phyloP scores from a whole-genome alignment of 2,113 vertebrate species.

The Lanius collurio region DNA sequence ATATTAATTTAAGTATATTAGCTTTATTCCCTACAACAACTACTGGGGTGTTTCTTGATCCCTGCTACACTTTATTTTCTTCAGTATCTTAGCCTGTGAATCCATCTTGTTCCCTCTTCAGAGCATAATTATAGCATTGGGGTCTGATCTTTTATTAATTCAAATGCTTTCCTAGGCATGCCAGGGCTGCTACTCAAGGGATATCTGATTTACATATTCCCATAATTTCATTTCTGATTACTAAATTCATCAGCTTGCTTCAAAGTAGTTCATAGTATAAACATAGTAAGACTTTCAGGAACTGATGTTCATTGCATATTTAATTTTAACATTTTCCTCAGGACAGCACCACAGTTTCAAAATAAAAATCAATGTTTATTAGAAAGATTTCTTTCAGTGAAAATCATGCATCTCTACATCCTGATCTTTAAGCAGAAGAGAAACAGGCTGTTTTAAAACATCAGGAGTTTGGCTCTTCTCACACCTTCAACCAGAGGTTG shows the following conservation, averaged over 20 bases:
- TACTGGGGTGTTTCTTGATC: neutral
- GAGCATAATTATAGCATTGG: neutral
- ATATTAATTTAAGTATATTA: neutral
- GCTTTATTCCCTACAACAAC: neutral
- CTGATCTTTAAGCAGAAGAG: neutral
- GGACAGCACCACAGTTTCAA: neutral
- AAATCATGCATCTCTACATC: neutral
- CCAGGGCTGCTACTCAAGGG: conserved; percentile 34
- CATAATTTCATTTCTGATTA: conserved; percentile 58
- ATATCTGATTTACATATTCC: conserved; percentile 41
- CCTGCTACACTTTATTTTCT: neutral
- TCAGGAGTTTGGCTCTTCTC: neutral
- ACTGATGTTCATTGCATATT: conserved; percentile 24
- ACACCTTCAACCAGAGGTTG: neutral
- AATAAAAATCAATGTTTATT: neutral
- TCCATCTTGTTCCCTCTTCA: neutral
- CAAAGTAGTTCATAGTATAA: conserved; percentile 44
- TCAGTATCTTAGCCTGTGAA: neutral
- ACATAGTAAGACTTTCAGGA: conserved; percentile 50
- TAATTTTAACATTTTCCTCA: conserved; percentile 6
- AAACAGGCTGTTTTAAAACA: neutral
- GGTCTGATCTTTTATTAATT: conserved; percentile 58
- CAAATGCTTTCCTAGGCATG: conserved; percentile 20
- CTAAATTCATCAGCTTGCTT: conserved; percentile 55
- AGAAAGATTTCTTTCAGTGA: neutral